These are phyloP conservation scores for Entomobrya multifasciata DNA, from an alignment of 2,888 invertebrate genomes.

Conservation along the genomic window DNA sequence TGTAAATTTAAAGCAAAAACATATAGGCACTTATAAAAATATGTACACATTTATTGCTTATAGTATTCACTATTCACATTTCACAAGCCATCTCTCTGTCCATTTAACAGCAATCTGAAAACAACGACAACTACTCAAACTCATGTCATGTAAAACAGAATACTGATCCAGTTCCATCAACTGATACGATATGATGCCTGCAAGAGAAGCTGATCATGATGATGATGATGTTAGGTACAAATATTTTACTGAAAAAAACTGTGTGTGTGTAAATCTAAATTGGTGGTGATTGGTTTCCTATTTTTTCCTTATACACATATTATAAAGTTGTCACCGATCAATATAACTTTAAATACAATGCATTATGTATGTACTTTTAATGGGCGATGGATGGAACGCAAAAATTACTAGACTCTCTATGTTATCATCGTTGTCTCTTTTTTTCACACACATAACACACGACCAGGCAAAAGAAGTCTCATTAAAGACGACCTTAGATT, in stretches of 20 bases:
- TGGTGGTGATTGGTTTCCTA: too few relatives aligned
- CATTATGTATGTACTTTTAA: background rate
- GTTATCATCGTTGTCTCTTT: background rate
- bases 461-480: slow-evolving; percentile 28
- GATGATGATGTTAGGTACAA: slow-evolving; percentile 10
- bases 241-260: background rate
- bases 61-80: too few relatives aligned
- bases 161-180: slow-evolving; percentile 21
- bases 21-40: background rate
- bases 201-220: background rate
- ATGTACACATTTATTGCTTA: too few relatives aligned
- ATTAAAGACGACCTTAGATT: slow-evolving; percentile 64
- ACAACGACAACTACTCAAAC: background rate
- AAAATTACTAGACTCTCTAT: background rate
- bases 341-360: background rate
- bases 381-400: background rate
- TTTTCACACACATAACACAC: background rate
- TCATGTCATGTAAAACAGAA: background rate
- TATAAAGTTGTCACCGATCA: background rate
- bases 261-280: background rate
- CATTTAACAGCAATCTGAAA: background rate
- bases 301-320: background rate
- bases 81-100: background rate
- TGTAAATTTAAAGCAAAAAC: background rate
- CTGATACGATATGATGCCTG: background rate